Evolutionary conservation across 2,797 vertebrate genomes (phyloP), one percentile per base, ranked within the genome.

Genomic region (Lepus oiostolus): DNA sequence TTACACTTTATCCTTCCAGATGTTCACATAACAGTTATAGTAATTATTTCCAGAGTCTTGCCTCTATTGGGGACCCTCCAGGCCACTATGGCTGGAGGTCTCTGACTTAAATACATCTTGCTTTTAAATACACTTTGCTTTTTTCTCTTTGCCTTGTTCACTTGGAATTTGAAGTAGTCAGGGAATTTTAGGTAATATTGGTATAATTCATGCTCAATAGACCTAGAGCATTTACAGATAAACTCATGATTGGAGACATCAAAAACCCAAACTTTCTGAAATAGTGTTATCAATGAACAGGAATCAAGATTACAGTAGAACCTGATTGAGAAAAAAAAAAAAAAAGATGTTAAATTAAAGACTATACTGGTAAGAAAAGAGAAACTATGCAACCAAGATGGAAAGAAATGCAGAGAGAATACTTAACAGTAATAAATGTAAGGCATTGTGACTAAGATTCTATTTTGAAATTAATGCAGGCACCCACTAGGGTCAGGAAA

Each of bases 241-340:
- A 91, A 86, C 35, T 4, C 26, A 67, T 52, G 62, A 10, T 54
- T 86, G 11, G 7, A 76, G 1, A 68, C 54, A 80, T 54, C 8
- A 86, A 93, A 89, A 76, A 76, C 21, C 24, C 70, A 30, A 85
- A 28, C 16, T 85, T 24, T 83, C 47, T 95, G 47, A 91, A 77
- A 47, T 13, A 75, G 42, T 74, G 2, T 83, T 89, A 19, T 68
- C 11, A 22, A n/a, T 54, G 13, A 86, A 5, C 32, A 65, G 4
- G 12, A 95, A 28, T 16, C 35, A 42, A 96, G 71, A 75, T 76
- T 93, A 32, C 54, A 54, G 2, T 7, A 88, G 65, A 82, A 7
- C 3, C 17, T 42, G 9, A 13, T 12, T 58, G 38, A 58, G 52
- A 74, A 42, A 71, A 93, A 85, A 84, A 54, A 54, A 42, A 77